Evolutionary conservation across 2,113 vertebrate genomes (phyloP), one percentile per base, ranked within the genome.

Genomic region (Myrmecophaga tridactyla): DNA sequence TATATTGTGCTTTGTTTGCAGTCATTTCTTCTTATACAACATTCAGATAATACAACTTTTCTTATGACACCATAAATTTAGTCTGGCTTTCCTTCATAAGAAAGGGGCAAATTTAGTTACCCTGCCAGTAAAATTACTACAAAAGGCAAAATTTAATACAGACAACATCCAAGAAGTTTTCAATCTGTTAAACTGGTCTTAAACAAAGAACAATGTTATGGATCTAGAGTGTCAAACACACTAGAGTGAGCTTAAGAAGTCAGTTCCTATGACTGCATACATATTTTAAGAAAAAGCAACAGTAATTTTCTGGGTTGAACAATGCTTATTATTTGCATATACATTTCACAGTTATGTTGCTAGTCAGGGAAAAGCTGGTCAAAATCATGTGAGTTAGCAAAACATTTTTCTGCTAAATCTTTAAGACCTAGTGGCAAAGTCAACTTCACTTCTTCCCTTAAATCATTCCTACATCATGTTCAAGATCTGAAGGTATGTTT

Each of bases 91-190:
- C 67, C 25, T 85, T 85, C 15, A 25, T n/a, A 75, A 92, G 21
- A 56, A 67, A 91, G 92, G 29, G 48, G n/a, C 46, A 89, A 84
- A 53, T 85, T 88, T 70, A 90, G 43, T 75, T 86, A 94, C 25
- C 27, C 27, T 76, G 29, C 21, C 70, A 18, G 43, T 34, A 87
- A 90, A 58, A 60, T 15, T 12, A 76, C 4, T 31, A 85, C 3
- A 53, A 92, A 56, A 15, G 13, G 18, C 36, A 75, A 89, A 75
- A 83, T 90, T 93, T 89, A 77, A 88, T 90, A 91, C 7, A 75
- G 48, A 36, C 18, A 56, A 62, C 7, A 70, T 53, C 34, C 23
- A 84, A 73, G 14, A 90, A 78, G 27, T 90, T 84, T 62, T 58
- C 81, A 51, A 62, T 41, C 7, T 0, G 4, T 58, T 83, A 41